Evolutionary conservation across 2,888 invertebrate genomes (phyloP).

Genomic region (Acrocyrtus sp.): DNA sequence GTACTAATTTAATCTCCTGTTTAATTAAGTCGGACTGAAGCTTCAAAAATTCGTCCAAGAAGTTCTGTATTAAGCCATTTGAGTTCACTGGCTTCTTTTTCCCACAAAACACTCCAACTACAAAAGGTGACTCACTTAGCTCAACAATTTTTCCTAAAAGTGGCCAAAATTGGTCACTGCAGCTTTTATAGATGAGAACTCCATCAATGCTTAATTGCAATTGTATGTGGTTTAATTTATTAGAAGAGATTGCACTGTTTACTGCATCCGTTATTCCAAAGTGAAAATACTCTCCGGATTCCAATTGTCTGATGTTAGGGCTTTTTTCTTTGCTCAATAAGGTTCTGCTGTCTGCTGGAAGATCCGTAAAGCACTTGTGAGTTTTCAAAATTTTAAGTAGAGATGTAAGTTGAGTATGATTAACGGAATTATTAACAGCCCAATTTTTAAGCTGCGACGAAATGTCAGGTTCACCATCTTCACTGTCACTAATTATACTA

Average conservation of each 20-base stretch:
- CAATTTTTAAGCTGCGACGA: not conserved
- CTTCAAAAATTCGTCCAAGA: constrained; percentile 1
- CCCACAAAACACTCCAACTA: constrained; percentile 21
- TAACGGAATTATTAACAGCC: not conserved
- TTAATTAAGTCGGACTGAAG: not conserved
- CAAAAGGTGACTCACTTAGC: not conserved
- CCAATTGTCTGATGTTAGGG: not conserved
- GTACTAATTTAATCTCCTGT: not conserved
- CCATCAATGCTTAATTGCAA: constrained; percentile 16
- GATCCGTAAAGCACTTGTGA: not conserved
- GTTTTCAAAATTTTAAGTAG: constrained; percentile 3
- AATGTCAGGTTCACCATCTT: not conserved
- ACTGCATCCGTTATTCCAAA: not conserved
- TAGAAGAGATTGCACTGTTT: not conserved
- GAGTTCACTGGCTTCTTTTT: not conserved
- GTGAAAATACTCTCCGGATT: not conserved
- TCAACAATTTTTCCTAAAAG: not conserved
- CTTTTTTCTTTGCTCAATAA: not conserved
- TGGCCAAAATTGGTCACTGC: constrained; percentile 9
- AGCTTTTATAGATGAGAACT: constrained; percentile 14
- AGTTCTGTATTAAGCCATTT: not conserved
- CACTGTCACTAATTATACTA: not conserved
- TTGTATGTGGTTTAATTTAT: not conserved
- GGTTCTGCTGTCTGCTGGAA: not conserved
- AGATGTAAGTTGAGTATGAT: not conserved